Evolutionary conservation across 2,797 vertebrate genomes (phyloP), one percentile per base, ranked within the genome.

Genomic region (Pangasius mekongensis): DNA sequence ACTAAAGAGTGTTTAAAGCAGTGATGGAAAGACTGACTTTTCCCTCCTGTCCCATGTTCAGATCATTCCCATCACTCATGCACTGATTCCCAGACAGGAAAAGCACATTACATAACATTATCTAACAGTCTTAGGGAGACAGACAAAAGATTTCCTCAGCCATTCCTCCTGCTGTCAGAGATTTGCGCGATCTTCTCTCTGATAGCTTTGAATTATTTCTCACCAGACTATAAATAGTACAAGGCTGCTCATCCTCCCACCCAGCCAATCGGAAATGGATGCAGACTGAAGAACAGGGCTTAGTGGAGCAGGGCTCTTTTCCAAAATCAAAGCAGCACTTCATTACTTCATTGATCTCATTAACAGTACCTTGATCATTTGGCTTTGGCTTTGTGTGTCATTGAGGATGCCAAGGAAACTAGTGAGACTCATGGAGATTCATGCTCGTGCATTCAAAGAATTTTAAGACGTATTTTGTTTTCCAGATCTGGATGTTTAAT

Each of bases 181-280:
- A 90, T 88, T 87, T 90, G 87, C 58, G 73, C 90, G 89, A 91
- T 92, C 89, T 88, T 89, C 91, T 82, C 90, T 91, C 89, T 39
- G 86, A 92, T 92, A 90, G 88, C 90, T 89, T 91, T 92, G 88
- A 92, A 92, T 92, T 91, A 92, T 92, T 92, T 92, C 90, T 90
- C 88, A 87, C 86, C 81, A 83, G 71, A 84, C 91, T 92, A 92
- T 91, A 90, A 91, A 92, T 92, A 92, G 91, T 80, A 52, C 73
- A 47, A 52, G 78, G 80, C 86, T 86, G 87, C 83, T 78, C 85
- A 60, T 91, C 64, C 80, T 83, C 88, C 88, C 86, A 89, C 88
- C 83, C 86, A 86, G 88, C 71, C 71, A 82, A 14, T 88, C 58
- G 88, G 87, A 90, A 89, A 90, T 78, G 80, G 77, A 89, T 86